Percentiles rank a stretch among this genome's conserved stretches.
phyloP scores from a whole-genome alignment of 2,113 vertebrate genomes.

The Podilymbus podiceps region DNA sequence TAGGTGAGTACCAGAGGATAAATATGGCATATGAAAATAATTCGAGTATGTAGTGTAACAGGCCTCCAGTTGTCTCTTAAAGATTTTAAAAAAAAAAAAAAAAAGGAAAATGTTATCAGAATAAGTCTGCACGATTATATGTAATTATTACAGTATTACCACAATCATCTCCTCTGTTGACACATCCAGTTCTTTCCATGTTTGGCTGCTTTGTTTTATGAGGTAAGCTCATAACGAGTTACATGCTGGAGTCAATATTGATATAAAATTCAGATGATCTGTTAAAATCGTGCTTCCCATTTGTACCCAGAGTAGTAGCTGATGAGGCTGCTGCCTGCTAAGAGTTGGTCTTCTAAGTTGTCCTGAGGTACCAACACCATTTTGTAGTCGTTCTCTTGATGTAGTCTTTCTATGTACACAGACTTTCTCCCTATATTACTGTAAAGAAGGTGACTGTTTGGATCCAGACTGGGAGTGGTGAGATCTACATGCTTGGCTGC shows the following conservation, averaged over 20 bases:
- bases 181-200: neutral
- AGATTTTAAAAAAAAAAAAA: conserved; percentile 14
- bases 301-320: neutral
- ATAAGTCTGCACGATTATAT: conserved; percentile 48
- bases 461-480: neutral
- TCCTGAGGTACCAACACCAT: neutral
- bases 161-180: neutral
- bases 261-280: neutral
- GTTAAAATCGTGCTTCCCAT: neutral
- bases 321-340: neutral
- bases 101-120: conserved; percentile 2
- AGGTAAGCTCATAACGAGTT: neutral
- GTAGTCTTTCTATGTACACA: neutral
- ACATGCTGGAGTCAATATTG: neutral
- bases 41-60: neutral
- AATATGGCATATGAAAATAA: neutral
- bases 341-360: neutral
- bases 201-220: neutral
- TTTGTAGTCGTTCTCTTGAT: neutral
- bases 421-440: neutral
- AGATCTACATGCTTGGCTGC: neutral
- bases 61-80: conserved; percentile 38
- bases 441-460: neutral
- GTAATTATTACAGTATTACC: conserved; percentile 37
- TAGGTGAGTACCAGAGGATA: no score